A percentile compares a stretch with the other conserved stretches of the same genome.
Conservation (phyloP, 2,113 vertebrate genomes). For the Ornithorhynchus anatinus region DNA sequence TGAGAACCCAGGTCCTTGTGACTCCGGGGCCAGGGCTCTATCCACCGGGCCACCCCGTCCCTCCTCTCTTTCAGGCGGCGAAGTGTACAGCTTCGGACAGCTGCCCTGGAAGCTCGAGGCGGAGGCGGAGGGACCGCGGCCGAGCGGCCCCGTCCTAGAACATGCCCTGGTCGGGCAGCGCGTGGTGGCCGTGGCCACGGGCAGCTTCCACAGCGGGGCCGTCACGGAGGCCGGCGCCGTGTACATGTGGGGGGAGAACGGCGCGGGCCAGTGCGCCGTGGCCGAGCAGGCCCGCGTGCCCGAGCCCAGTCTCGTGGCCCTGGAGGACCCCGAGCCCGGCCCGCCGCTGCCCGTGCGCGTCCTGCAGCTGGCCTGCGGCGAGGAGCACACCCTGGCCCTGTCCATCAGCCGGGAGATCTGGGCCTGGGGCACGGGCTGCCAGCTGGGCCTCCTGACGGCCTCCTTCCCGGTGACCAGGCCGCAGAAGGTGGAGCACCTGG, state of each 20-base stretch:
- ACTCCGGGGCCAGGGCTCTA: too few species aligned
- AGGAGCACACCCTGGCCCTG: slow-evolving; percentile 88
- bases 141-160: slow-evolving; percentile 77
- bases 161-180: slow-evolving; percentile 79
- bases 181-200: slow-evolving; percentile 85
- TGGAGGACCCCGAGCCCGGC: slow-evolving; percentile 76
- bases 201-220: slow-evolving; percentile 87
- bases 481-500: slow-evolving; percentile 88
- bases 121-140: slow-evolving; percentile 21
- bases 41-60: too few species aligned
- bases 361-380: slow-evolving; percentile 90
- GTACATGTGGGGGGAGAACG: slow-evolving; percentile 97
- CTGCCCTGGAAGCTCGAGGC: slow-evolving; percentile 83
- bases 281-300: slow-evolving; percentile 74
- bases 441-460: slow-evolving; percentile 82
- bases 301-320: slow-evolving; percentile 81
- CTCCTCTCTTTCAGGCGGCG: slow-evolving; percentile 75
- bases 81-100: slow-evolving; percentile 91
- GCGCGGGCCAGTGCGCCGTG: slow-evolving; percentile 89
- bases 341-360: slow-evolving; percentile 75
- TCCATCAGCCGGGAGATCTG: slow-evolving; percentile 88
- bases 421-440: slow-evolving; percentile 95
- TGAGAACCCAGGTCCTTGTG: too few species aligned
- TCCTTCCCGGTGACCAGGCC: slow-evolving; percentile 86
- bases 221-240: slow-evolving; percentile 87